phyloP scores from a whole-genome alignment of 2,797 vertebrate genomes.

The Hippopotamyrus pictus region DNA sequence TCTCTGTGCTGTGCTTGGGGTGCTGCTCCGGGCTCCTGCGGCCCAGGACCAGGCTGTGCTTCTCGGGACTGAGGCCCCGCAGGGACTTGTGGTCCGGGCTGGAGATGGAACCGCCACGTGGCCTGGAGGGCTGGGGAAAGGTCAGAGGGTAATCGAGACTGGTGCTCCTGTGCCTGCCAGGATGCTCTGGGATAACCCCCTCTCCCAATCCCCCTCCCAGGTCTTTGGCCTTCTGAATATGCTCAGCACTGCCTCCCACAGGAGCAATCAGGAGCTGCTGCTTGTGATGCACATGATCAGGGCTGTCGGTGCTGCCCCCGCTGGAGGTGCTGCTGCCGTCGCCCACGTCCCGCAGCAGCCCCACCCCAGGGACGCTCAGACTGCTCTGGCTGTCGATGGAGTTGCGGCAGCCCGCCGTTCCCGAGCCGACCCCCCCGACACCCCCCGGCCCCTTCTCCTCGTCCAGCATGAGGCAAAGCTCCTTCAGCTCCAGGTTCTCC shows the following conservation, averaged over 20 bases:
- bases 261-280: constrained; percentile 58
- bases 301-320: constrained; percentile 86
- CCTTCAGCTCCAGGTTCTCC: constrained; percentile 92
- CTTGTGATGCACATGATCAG: constrained; percentile 80
- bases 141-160: constrained; percentile 81
- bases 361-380: constrained; percentile 70
- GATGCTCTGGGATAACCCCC: constrained; percentile 57
- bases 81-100: constrained; percentile 78
- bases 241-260: constrained; percentile 69
- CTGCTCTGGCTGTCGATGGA: constrained; percentile 93
- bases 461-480: constrained; percentile 85
- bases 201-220: constrained; percentile 44
- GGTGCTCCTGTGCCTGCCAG: constrained; percentile 76
- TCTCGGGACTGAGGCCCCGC: constrained; percentile 84
- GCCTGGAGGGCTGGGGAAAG: constrained; percentile 66
- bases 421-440: constrained; percentile 11
- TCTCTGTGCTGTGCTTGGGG: constrained; percentile 63
- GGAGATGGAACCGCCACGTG: constrained; percentile 69
- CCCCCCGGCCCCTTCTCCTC: constrained; percentile 74
- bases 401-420: constrained; percentile 73
- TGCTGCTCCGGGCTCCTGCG: constrained; percentile 76
- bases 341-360: constrained; percentile 81
- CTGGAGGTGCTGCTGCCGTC: constrained; percentile 95
- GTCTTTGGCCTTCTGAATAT: constrained; percentile 59
- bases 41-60: constrained; percentile 70